phyloP scores from a whole-genome alignment of 2,888 invertebrate genomes.

The Hemicrepidius hirtus region DNA sequence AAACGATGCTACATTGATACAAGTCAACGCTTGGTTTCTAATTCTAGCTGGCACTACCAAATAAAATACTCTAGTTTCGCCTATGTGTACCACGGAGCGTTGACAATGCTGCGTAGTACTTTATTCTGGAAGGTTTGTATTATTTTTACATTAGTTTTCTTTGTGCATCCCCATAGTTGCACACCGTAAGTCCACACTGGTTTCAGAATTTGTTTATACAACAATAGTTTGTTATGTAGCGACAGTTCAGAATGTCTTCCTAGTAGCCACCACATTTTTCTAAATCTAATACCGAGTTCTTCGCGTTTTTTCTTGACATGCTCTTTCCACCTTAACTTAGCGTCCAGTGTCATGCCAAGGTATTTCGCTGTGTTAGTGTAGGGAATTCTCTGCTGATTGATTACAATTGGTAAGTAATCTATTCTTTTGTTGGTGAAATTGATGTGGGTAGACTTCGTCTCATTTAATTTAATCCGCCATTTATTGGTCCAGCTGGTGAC shows the following conservation, averaged over 20 bases:
- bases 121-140: constrained; percentile 29
- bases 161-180: constrained; percentile 30
- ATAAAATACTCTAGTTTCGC: too few species aligned
- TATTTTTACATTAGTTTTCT: background rate
- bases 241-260: constrained; percentile 29
- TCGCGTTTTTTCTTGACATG: constrained; percentile 24
- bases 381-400: constrained; percentile 47
- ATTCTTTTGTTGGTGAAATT: constrained; percentile 25
- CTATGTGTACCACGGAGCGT: constrained; percentile 31
- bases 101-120: constrained; percentile 6
- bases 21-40: too few species aligned
- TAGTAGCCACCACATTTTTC: constrained; percentile 38
- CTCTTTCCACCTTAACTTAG: constrained; percentile 42
- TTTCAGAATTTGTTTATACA: constrained; percentile 33
- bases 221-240: constrained; percentile 19
- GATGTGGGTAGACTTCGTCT: constrained; percentile 47
- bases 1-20: too few species aligned
- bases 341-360: constrained; percentile 56
- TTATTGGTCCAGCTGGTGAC: constrained; percentile 46
- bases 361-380: constrained; percentile 52
- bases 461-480: constrained; percentile 53
- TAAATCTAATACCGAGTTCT: constrained; percentile 24
- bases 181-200: constrained; percentile 25
- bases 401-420: constrained; percentile 22
- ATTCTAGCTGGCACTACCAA: too few species aligned